A percentile compares a stretch with the other conserved stretches of the same genome.
Conservation (phyloP, 2,797 vertebrate genomes). For the Valencia hispanica region DNA sequence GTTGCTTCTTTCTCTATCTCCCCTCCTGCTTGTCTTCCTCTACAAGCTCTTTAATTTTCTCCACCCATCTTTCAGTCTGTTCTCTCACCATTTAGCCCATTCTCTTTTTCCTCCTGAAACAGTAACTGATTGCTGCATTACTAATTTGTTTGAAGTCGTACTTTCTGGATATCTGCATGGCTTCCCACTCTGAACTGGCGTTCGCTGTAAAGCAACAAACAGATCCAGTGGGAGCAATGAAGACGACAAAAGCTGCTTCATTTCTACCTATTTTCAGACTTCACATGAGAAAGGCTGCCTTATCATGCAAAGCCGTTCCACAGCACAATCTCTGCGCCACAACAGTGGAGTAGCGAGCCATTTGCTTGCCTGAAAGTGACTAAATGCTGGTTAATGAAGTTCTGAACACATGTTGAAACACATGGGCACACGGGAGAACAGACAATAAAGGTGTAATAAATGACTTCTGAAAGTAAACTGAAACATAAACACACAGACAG, state of each 20-base stretch:
- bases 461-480: slow-evolving; percentile 23
- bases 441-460: slow-evolving; percentile 25
- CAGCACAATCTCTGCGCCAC: slow-evolving; percentile 20
- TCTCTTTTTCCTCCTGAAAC: slow-evolving; percentile 35
- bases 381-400: slow-evolving; percentile 22
- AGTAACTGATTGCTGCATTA: slow-evolving; percentile 38
- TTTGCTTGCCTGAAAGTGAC: slow-evolving; percentile 32
- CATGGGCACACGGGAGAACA: slow-evolving; percentile 9
- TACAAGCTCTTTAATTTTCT: slow-evolving; percentile 34
- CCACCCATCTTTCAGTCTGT: slow-evolving; percentile 30
- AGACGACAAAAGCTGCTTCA: slow-evolving; percentile 57
- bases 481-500: slow-evolving; percentile 4
- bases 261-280: slow-evolving; percentile 34
- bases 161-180: slow-evolving; percentile 52
- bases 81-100: slow-evolving; percentile 17
- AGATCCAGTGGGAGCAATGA: slow-evolving; percentile 45
- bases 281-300: slow-evolving; percentile 35
- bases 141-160: slow-evolving; percentile 44
- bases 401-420: slow-evolving; percentile 21
- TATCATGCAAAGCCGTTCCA: slow-evolving; percentile 45
- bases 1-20: slow-evolving; percentile 9
- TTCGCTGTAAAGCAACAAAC: slow-evolving; percentile 53
- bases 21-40: slow-evolving; percentile 23
- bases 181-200: slow-evolving; percentile 43
- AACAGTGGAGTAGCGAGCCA: slow-evolving; percentile 7